A percentile compares a stretch with the other conserved stretches of the same genome.
These are phyloP conservation scores for Vultur gryphus DNA, from an alignment of 2,797 vertebrate species.

Conservation along the genomic window DNA sequence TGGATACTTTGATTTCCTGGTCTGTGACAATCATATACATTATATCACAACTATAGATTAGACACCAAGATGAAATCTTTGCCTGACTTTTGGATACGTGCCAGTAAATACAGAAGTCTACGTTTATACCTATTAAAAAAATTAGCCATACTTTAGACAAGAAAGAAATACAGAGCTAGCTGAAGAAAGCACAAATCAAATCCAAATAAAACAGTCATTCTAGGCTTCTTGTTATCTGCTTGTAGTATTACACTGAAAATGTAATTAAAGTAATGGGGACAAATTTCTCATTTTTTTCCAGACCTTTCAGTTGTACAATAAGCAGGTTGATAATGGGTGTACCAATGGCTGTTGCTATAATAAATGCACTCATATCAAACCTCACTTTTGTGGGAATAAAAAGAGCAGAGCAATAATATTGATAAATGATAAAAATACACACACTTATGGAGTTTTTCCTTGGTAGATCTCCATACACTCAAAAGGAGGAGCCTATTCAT, in stretches of 20 bases:
- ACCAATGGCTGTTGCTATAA: neutral
- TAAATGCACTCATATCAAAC: neutral
- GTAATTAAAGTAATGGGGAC: neutral
- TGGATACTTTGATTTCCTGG: neutral
- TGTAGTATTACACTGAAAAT: neutral
- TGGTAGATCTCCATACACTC: neutral
- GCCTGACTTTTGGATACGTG: neutral
- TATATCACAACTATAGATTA: neutral
- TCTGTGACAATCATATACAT: neutral
- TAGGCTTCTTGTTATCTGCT: neutral
- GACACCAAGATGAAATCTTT: neutral
- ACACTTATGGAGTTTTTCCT: neutral
- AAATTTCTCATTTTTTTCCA: neutral
- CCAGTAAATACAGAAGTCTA: neutral
- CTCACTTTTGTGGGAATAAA: neutral
- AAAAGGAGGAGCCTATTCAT: neutral
- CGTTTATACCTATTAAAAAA: neutral
- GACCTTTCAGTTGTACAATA: neutral
- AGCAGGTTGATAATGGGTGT: neutral
- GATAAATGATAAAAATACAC: neutral
- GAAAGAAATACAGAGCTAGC: neutral
- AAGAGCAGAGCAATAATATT: neutral
- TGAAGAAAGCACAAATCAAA: neutral
- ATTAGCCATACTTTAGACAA: neutral
- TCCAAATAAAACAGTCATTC: neutral